Evolutionary conservation across 2,797 vertebrate genomes (phyloP).

Genomic region (Chaunax sp.): DNA sequence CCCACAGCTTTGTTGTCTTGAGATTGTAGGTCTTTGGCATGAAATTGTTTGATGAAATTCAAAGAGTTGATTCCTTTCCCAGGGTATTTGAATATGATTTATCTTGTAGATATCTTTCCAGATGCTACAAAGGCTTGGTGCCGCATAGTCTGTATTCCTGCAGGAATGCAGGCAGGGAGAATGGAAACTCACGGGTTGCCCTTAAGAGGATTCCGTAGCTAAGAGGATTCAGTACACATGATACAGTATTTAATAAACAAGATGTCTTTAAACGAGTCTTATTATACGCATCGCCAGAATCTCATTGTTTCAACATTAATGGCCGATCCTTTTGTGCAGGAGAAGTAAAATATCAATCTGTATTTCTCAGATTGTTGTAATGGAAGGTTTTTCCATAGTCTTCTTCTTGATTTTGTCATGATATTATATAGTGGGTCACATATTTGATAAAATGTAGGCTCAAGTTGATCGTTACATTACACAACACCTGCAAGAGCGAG

Average conservation of each 20-base stretch:
- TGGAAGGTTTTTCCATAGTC: no score
- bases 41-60: no score
- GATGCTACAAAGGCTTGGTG: not conserved
- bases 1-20: no score
- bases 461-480: no score
- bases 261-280: not conserved
- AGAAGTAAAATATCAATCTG: no score
- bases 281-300: not conserved
- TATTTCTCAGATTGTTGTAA: no score
- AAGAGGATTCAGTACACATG: conserved; percentile 64
- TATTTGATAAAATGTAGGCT: no score
- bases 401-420: no score
- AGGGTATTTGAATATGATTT: not conserved
- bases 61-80: not conserved
- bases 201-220: conserved; percentile 64
- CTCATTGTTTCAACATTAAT: not conserved
- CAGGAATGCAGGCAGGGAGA: conserved; percentile 40
- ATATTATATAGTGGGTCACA: no score
- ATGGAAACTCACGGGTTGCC: conserved; percentile 61
- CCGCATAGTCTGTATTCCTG: conserved; percentile 6
- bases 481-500: no score
- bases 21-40: no score
- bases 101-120: not conserved
- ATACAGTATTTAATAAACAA: conserved; percentile 16
- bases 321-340: no score